Percentiles rank a stretch among this genome's conserved stretches.
Conservation (phyloP, 1,140 invertebrate genomes). For the Drosophila nebulosa region DNA sequence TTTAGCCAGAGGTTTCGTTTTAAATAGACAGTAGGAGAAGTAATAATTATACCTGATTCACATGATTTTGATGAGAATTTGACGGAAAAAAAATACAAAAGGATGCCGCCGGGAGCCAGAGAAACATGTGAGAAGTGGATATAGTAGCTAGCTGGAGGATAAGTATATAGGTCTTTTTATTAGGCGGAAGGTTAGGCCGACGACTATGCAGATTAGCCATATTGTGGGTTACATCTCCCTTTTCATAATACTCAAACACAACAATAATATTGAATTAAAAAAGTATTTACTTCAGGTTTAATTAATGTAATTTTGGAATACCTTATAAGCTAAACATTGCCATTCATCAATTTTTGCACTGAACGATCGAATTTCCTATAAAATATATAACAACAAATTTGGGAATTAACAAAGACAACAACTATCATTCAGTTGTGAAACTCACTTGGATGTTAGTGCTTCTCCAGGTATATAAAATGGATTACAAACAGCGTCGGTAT, state of each 20-base stretch:
- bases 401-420: neutral
- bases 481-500: constrained; percentile 96
- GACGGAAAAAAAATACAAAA: neutral
- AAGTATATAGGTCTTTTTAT: too few species aligned
- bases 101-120: neutral
- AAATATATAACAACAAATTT: constrained; percentile 78
- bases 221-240: too few species aligned
- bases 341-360: constrained; percentile 85
- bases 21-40: neutral
- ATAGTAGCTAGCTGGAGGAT: too few species aligned
- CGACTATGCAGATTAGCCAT: too few species aligned
- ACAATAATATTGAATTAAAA: neutral
- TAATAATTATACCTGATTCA: too few species aligned
- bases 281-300: neutral
- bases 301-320: neutral
- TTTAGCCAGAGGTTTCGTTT: neutral
- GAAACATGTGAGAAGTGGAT: too few species aligned
- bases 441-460: constrained; percentile 90
- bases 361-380: constrained; percentile 85
- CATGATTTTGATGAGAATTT: too few species aligned
- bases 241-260: neutral
- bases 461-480: constrained; percentile 96
- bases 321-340: constrained; percentile 53
- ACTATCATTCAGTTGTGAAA: neutral
- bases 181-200: too few species aligned